Conservation (phyloP, 1,140 invertebrate genomes). For the Stratiolaelaps scimitus region DNA sequence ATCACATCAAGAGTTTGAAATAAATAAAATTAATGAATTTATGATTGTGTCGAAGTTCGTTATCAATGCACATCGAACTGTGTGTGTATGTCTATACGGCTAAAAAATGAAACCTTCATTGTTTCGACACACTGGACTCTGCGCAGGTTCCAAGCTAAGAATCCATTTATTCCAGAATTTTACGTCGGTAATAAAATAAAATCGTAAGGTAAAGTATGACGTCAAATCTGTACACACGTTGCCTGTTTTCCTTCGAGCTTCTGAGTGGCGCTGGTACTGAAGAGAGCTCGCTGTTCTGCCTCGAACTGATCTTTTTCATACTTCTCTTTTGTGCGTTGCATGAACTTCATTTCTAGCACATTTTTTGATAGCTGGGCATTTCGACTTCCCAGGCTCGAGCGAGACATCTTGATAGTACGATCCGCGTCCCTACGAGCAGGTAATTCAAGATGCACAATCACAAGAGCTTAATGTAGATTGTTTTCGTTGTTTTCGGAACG, state of each 20-base stretch:
- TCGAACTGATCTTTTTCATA: conserved; percentile 60
- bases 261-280: conserved; percentile 52
- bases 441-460: too few species aligned
- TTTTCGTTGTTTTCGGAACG: too few species aligned
- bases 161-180: conserved; percentile 31
- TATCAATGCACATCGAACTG: too few species aligned
- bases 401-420: neutral
- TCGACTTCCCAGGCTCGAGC: neutral
- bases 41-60: too few species aligned
- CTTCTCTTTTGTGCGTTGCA: conserved; percentile 72
- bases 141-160: too few species aligned
- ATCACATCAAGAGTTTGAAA: too few species aligned
- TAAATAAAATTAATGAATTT: too few species aligned
- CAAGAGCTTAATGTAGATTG: too few species aligned
- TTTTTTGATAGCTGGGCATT: conserved; percentile 36
- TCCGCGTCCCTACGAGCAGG: too few species aligned
- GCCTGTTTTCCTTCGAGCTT: conserved; percentile 48
- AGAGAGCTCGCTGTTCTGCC: conserved; percentile 53
- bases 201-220: conserved; percentile 22
- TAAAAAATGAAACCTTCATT: too few species aligned
- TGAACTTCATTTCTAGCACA: conserved; percentile 52
- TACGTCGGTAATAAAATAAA: neutral
- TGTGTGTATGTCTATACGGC: too few species aligned
- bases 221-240: conserved; percentile 30
- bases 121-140: too few species aligned